Conservation (phyloP, 1,140 invertebrate species). For the Trichonephila clavipes region DNA sequence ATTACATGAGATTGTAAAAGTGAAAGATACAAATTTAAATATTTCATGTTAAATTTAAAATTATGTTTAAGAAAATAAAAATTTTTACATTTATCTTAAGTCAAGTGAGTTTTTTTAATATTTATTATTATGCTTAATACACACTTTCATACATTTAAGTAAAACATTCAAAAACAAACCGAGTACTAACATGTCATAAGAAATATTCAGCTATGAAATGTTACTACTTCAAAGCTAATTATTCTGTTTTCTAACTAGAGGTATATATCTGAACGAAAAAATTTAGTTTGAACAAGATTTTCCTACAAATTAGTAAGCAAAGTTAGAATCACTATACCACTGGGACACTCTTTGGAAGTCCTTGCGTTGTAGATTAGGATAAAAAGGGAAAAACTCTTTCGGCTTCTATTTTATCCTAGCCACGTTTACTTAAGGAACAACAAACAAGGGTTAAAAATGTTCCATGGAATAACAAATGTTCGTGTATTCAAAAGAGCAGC, state of each 20-base stretch:
- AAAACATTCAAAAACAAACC: too few relatives aligned
- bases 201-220: not conserved
- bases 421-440: slow-evolving; percentile 66
- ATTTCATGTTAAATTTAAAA: too few relatives aligned
- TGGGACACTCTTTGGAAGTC: not conserved
- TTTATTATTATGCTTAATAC: too few relatives aligned
- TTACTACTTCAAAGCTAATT: not conserved
- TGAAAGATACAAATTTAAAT: too few relatives aligned
- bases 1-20: too few relatives aligned
- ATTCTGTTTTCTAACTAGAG: not conserved
- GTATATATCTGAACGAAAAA: not conserved
- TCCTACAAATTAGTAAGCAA: not conserved
- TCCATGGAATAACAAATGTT: slow-evolving; percentile 52
- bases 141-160: too few relatives aligned
- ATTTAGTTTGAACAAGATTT: not conserved
- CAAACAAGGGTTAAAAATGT: slow-evolving; percentile 55
- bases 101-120: too few relatives aligned
- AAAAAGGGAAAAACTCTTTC: slow-evolving; percentile 9
- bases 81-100: too few relatives aligned
- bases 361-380: slow-evolving; percentile 25
- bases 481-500: slow-evolving; percentile 17
- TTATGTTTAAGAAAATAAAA: too few relatives aligned
- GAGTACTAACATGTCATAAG: too few relatives aligned
- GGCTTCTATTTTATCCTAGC: slow-evolving; percentile 20
- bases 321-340: not conserved